Evolutionary conservation across 2,888 invertebrate species (phyloP).

Genomic region (Tenodera sinensis): DNA sequence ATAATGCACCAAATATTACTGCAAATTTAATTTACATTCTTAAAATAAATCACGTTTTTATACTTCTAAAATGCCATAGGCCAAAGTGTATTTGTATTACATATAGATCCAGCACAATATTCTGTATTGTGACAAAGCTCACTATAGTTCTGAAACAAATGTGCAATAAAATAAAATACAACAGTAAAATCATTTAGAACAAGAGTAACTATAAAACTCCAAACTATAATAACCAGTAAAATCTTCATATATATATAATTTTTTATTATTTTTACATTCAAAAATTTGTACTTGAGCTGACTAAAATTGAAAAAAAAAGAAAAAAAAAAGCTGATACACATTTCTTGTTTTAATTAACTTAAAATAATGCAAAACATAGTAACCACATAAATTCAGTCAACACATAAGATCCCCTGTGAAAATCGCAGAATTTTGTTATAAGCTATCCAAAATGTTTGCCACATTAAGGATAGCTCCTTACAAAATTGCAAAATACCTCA

Average conservation of each 20-base stretch:
- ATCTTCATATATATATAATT: neutral
- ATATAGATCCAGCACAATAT: neutral
- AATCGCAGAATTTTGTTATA: neutral
- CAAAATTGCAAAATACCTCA: neutral
- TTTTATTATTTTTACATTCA: constrained; percentile 42
- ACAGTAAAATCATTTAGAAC: constrained; percentile 1
- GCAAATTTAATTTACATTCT: neutral
- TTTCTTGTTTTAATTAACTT: constrained; percentile 8
- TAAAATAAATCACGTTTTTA: neutral
- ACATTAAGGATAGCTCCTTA: neutral
- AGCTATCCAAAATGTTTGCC: neutral
- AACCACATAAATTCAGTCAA: neutral
- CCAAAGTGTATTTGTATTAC: neutral
- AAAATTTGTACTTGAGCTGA: constrained; percentile 82
- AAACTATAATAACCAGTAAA: constrained; percentile 17
- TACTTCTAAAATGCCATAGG: neutral
- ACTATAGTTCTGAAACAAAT: neutral
- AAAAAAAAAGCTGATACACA: constrained; percentile 12
- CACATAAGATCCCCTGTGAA: neutral
- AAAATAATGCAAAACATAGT: neutral
- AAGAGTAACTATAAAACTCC: constrained; percentile 12
- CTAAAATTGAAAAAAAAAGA: constrained; percentile 53
- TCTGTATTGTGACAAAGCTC: neutral
- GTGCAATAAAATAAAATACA: constrained; percentile 6
- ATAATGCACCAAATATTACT: neutral